Conservation (phyloP, 2,888 invertebrate species). For the Oscheius sp. region DNA sequence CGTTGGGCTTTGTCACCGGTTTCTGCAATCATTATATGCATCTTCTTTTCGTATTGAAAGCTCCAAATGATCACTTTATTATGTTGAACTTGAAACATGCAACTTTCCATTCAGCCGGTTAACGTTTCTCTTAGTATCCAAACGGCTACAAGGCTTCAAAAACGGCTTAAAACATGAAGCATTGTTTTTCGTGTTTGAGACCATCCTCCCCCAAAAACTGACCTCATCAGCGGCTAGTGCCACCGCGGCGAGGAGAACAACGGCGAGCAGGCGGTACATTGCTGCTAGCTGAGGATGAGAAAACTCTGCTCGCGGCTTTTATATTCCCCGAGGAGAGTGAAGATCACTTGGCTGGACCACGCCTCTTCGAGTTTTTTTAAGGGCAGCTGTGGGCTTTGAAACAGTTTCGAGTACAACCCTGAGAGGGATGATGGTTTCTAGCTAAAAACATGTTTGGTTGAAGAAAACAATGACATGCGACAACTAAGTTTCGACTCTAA, state of each 20-base stretch:
- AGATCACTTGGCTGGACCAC: background rate
- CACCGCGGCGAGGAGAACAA: constrained; percentile 18
- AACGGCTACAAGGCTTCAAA: no score
- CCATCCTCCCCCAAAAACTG: background rate
- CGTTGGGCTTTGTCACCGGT: constrained; percentile 36
- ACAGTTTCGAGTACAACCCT: no score
- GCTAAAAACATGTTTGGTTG: no score
- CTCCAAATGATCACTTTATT: background rate
- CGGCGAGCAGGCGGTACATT: constrained; percentile 28
- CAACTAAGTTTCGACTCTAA: no score
- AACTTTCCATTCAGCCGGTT: no score
- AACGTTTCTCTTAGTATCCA: no score
- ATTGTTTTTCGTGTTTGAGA: background rate
- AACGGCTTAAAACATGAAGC: no score
- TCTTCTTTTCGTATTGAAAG: background rate
- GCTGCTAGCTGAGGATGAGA: constrained; percentile 20
- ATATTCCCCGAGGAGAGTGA: constrained; percentile 13
- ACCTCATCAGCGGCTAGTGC: constrained; percentile 20
- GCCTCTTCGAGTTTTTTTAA: background rate
- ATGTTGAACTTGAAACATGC: no score
- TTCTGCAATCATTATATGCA: background rate
- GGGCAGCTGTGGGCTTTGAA: no score
- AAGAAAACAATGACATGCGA: no score
- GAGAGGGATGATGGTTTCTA: background rate
- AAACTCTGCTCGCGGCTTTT: constrained; percentile 2